These are phyloP conservation scores for Lagenorhynchus albirostris DNA, from an alignment of 2,113 vertebrate genomes.

Conservation along the genomic window DNA sequence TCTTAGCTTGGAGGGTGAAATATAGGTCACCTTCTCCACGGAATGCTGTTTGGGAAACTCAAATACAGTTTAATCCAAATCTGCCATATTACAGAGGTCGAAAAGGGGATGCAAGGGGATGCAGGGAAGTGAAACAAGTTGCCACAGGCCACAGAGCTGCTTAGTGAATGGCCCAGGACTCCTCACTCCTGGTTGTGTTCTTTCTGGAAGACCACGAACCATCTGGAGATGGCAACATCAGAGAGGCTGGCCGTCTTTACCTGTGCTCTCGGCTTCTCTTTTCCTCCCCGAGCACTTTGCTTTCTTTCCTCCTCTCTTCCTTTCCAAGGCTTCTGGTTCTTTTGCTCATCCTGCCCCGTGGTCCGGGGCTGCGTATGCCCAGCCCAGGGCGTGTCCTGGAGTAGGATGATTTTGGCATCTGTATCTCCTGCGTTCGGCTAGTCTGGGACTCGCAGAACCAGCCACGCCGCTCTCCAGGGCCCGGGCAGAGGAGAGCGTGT, in stretches of 20 bases:
- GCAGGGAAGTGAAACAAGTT: not conserved
- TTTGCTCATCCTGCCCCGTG: not conserved
- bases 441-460: not conserved
- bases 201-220: not conserved
- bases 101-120: not conserved
- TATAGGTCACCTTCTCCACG: not conserved
- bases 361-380: not conserved
- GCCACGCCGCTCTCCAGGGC: constrained; percentile 7
- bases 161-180: not conserved
- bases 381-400: constrained; percentile 47
- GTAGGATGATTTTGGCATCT: constrained; percentile 21
- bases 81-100: not conserved
- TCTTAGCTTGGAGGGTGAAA: not conserved
- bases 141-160: not conserved
- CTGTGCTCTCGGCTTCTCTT: not conserved
- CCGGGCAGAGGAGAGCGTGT: not conserved
- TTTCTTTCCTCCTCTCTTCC: not conserved
- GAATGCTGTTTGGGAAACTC: not conserved
- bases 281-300: no score
- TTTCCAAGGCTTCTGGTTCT: not conserved
- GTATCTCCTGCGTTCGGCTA: constrained; percentile 16
- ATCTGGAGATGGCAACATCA: not conserved
- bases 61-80: not conserved
- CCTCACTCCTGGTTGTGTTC: not conserved
- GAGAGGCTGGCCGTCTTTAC: not conserved